A percentile compares a stretch with the other conserved stretches of the same genome.
Evolutionary conservation across 1,140 invertebrate species (phyloP).

Genomic region (Paraescarpia echinospica): DNA sequence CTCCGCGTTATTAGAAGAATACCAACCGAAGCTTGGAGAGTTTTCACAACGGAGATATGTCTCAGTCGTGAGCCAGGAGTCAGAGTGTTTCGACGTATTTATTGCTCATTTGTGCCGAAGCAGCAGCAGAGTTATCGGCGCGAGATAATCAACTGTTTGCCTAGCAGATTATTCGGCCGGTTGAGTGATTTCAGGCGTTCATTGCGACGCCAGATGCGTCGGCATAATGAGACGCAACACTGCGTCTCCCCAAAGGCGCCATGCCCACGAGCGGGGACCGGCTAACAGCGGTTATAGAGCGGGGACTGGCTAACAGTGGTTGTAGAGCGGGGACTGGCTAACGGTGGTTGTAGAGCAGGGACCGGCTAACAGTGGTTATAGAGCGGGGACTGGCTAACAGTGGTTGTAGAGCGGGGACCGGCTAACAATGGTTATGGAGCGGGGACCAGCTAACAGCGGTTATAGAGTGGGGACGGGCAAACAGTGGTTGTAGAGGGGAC

Average conservation of each 20-base stretch:
- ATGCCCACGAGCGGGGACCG: not conserved
- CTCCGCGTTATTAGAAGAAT: too few species aligned
- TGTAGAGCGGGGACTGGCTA: not conserved
- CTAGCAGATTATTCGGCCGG: not conserved
- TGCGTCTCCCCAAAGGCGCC: not conserved
- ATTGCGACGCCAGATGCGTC: not conserved
- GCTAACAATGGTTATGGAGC: too few species aligned
- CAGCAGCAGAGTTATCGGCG: not conserved
- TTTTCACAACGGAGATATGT: not conserved
- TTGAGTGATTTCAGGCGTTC: not conserved
- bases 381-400: too few species aligned
- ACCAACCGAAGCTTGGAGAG: too few species aligned
- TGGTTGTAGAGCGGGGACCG: too few species aligned
- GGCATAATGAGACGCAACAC: constrained; percentile 3
- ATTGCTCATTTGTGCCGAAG: not conserved
- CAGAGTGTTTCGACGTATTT: not conserved
- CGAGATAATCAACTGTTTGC: constrained; percentile 5
- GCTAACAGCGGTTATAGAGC: not conserved
- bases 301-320: not conserved
- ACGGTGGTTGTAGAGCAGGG: too few species aligned
- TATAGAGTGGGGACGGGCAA: too few species aligned
- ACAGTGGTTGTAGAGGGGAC: too few species aligned
- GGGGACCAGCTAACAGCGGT: too few species aligned
- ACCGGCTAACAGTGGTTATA: too few species aligned
- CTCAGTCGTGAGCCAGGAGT: not conserved